Conservation (phyloP, 2,113 vertebrate genomes). For the Camelus bactrianus region DNA sequence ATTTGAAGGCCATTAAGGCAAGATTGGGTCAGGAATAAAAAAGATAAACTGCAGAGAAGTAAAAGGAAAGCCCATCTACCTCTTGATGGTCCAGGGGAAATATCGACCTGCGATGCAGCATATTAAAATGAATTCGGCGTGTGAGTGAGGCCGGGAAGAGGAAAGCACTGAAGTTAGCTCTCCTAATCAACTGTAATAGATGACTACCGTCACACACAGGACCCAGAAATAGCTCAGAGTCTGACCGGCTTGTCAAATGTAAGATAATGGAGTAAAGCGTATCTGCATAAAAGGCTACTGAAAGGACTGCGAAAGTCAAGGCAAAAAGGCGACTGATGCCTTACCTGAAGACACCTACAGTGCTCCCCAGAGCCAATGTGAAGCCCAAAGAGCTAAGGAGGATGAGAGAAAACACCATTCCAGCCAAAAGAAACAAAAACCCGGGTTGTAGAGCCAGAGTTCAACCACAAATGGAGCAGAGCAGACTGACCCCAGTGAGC, state of each 20-base stretch:
- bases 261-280: background rate
- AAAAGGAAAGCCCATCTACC: background rate
- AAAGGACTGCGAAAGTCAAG: background rate
- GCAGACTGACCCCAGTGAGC: background rate
- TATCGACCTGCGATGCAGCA: background rate
- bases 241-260: background rate
- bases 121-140: background rate
- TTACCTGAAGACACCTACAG: background rate
- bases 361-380: background rate
- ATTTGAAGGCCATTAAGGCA: background rate
- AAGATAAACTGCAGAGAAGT: background rate
- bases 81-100: background rate
- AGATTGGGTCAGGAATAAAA: background rate
- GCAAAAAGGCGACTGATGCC: background rate
- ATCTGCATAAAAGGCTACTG: background rate
- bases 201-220: background rate
- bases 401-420: background rate
- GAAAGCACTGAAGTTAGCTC: background rate
- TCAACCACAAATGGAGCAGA: background rate
- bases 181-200: background rate
- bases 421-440: background rate
- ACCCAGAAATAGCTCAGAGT: background rate
- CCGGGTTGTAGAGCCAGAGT: background rate
- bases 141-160: background rate
- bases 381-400: background rate